Base-by-base conservation (phyloP, 2,888 invertebrate species). In the Neria commutata region DNA sequence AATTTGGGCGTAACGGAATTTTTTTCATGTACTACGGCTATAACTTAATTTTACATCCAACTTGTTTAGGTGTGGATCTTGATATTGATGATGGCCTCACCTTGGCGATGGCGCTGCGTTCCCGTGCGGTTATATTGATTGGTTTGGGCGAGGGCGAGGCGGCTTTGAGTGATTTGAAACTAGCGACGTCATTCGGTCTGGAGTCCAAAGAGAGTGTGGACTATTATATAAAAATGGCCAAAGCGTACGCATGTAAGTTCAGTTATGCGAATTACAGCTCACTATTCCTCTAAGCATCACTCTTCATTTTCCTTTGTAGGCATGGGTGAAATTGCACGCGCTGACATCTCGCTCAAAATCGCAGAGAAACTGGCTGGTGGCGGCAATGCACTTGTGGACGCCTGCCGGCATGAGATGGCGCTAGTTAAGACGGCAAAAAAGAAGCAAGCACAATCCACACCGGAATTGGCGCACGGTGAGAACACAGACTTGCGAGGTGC, bases 181-280 rank as follows among this genome's bases (percentile, higher is more conserved):
- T 88, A 62, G 88, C 90, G 0, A 75, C 88, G 2, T 87, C 87
- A 62, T 86, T 87, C 71, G 85, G 86, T 2, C 81, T 90, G 3
- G 87, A 89, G 0, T 84, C 84, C 0, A 85, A 84, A 59, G 83
- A 85, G 80, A 86, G 89, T 61, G 84, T 86, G 0, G 87, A 88
- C 60, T 88, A 90, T 63, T 91, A 89, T 72, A 86, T 87, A 81
- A 83, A 87, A 66, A 87, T 91, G 86, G 88, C 88, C 0, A 84
- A 88, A 56, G 89, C 90, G 61, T 90, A 90, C 70, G 78, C 81
- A 21, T 71, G 82, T 78, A 64, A 73, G 70, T 70, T 21, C 17
- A 40, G 29, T 29, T 11, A 5, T 29, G 29, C 29, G 5, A 5
- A 5, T 29, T 29, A 19, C 34, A 3, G 0, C n/a, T 2, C 19